phyloP scores from a whole-genome alignment of 2,797 vertebrate species.

The Scyliorhinus canicula region DNA sequence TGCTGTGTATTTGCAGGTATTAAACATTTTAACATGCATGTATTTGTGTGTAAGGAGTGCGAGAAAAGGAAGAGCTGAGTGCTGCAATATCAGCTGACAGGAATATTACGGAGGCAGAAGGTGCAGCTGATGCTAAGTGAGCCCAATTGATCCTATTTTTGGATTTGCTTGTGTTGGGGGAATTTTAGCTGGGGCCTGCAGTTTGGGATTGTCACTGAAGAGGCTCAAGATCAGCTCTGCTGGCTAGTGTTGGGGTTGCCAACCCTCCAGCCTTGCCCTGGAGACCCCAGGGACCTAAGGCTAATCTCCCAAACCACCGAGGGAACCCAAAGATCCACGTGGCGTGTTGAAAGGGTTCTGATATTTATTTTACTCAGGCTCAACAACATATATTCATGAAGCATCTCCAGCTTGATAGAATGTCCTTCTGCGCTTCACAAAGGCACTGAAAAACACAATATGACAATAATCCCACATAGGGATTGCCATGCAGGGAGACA shows the following conservation, averaged over 20 bases:
- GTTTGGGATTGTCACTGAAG: not conserved
- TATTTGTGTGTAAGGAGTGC: too few relatives aligned
- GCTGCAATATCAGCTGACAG: not conserved
- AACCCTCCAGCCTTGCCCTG: not conserved
- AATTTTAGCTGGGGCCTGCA: not conserved
- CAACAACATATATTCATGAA: not conserved
- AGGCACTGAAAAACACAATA: too few relatives aligned
- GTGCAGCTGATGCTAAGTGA: not conserved
- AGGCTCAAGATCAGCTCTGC: not conserved
- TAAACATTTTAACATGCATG: not conserved
- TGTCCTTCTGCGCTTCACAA: too few relatives aligned
- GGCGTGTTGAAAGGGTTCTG: not conserved
- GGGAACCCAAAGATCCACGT: not conserved
- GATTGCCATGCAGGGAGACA: too few relatives aligned
- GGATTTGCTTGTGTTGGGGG: not conserved
- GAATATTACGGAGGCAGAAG: not conserved
- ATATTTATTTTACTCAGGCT: not conserved
- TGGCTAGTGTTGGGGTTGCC: not conserved
- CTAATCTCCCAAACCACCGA: not conserved
- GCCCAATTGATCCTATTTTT: not conserved
- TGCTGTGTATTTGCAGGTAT: not conserved
- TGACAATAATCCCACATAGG: too few relatives aligned
- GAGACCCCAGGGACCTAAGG: not conserved
- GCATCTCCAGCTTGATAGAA: too few relatives aligned
- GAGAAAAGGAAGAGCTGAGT: not conserved